phyloP scores from a whole-genome alignment of 1,140 invertebrate species.

The Antheraea mylitta region DNA sequence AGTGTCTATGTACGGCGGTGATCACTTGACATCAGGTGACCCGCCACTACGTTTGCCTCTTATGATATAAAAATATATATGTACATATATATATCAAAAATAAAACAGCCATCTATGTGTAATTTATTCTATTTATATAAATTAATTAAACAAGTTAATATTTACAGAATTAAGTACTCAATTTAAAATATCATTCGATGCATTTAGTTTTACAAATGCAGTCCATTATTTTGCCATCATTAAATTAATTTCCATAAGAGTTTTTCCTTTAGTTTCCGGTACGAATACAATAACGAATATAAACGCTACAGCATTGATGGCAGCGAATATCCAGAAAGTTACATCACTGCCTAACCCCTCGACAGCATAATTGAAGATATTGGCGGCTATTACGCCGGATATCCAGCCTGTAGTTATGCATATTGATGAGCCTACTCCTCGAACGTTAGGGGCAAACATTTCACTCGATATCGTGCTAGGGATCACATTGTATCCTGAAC shows the following conservation, averaged over 20 bases:
- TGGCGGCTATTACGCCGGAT: conserved; percentile 85
- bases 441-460: conserved; percentile 81
- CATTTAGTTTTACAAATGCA: background rate
- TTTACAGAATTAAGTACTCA: no score
- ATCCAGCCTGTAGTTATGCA: conserved; percentile 83
- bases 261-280: conserved; percentile 81
- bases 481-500: conserved; percentile 71
- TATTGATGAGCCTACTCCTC: conserved; percentile 81
- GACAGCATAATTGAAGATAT: conserved; percentile 53
- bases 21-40: no score
- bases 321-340: conserved; percentile 36
- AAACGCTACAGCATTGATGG: conserved; percentile 46
- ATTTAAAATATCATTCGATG: no score
- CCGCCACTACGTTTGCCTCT: no score
- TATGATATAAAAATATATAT: no score
- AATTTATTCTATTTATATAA: no score
- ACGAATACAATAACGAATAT: conserved; percentile 77
- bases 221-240: conserved; percentile 29
- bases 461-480: conserved; percentile 83
- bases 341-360: conserved; percentile 80
- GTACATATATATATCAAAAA: no score
- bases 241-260: conserved; percentile 76
- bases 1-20: no score
- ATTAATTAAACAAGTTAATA: no score
- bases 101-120: no score